phyloP scores from a whole-genome alignment of 2,888 invertebrate species.

The Gymnoscelis rufifasciata region DNA sequence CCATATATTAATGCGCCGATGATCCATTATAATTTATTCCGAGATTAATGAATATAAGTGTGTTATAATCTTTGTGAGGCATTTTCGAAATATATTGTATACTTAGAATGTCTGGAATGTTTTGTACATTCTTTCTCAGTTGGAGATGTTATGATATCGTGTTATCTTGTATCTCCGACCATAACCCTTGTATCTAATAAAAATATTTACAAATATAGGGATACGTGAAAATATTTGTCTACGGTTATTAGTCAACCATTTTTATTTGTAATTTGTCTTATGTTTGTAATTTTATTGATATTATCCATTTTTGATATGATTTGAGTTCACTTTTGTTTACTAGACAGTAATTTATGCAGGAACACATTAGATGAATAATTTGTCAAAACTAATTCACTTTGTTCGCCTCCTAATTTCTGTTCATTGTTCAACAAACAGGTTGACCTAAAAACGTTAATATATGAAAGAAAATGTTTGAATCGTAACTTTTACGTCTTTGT shows the following conservation, averaged over 20 bases:
- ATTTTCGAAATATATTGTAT: constrained; percentile 43
- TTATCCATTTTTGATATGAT: too few species aligned
- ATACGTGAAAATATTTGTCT: constrained; percentile 5
- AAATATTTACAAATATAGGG: constrained; percentile 22
- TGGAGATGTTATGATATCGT: constrained; percentile 26
- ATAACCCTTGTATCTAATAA: constrained; percentile 27
- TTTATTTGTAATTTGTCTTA: background rate
- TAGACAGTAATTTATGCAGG: too few species aligned
- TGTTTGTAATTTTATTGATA: too few species aligned
- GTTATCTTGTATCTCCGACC: constrained; percentile 24
- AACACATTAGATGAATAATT: too few species aligned
- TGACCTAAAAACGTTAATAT: too few species aligned
- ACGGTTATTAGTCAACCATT: background rate
- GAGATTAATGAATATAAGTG: constrained; percentile 64
- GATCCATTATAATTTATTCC: constrained; percentile 55
- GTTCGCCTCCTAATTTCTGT: too few species aligned
- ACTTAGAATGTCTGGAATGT: constrained; percentile 53
- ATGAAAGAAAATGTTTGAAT: too few species aligned
- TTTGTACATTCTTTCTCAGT: constrained; percentile 33
- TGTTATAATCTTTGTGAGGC: constrained; percentile 56
- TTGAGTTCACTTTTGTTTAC: too few species aligned
- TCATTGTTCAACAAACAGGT: too few species aligned
- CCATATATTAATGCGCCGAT: constrained; percentile 54
- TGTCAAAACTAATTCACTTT: too few species aligned
- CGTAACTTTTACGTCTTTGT: too few species aligned